Evolutionary conservation across 2,797 vertebrate genomes (phyloP), one percentile per base, ranked within the genome.

Genomic region (Pelodytes ibericus): DNA sequence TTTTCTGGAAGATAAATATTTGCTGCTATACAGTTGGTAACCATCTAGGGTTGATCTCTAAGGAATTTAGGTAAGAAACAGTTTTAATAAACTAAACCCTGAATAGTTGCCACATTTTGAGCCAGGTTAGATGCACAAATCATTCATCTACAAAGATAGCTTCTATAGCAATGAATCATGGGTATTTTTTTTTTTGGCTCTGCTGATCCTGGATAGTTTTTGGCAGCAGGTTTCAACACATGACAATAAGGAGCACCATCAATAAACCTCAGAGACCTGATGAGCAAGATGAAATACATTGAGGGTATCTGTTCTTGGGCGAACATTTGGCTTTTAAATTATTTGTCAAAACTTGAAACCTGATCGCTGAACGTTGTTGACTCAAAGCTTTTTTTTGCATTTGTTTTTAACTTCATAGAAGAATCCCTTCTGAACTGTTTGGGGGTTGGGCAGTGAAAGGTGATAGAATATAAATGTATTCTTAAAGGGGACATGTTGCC

Each of bases 181-280:
- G 53, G 41, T 49, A 31, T 30, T 36, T 9, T 64, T 65, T 65
- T 68, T 51, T 66, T 62, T 25, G 30, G 63, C 58, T 73, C 47
- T 3, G 22, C 27, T 49, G 24, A 30, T 68, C 26, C 77, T 63
- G 57, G 58, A 74, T 79, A 47, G 64, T 69, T 73, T n/a, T 79
- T 79, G 77, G 68, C 77, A 73, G 77, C 77, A 69, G 39, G 41
- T 79, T 79, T 79, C 77, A 79, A 72, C 77, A 74, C 77, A 74
- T 79, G 71, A 69, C 77, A 79, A 79, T 73, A 74, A 47, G 16
- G 27, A 62, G 71, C 25, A 51, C 58, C 77, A 79, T 79, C 64
- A 73, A 69, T 74, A 74, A 69, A 61, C 64, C 33, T 73, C 20
- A 2, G 25, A 72, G 70, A 62, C 30, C n/a, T 27, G 70, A 67